Percentiles rank a stretch among this genome's conserved stretches.
These are phyloP conservation scores for Tetropium fuscum DNA, from an alignment of 2,888 invertebrate species.

Conservation along the genomic window DNA sequence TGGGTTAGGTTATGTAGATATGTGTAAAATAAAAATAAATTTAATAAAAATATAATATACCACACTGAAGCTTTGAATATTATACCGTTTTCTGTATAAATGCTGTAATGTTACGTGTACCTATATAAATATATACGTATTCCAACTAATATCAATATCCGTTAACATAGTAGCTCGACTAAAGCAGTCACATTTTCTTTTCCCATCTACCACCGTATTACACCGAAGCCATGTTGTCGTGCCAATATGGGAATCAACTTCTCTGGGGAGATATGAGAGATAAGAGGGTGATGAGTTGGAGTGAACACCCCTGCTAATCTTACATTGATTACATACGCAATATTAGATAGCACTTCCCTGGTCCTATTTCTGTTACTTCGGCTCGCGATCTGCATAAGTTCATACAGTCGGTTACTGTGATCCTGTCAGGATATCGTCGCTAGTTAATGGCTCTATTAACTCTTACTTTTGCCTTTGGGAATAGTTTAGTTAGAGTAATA, in stretches of 20 bases:
- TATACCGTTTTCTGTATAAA: too few relatives aligned
- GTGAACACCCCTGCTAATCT: conserved; percentile 64
- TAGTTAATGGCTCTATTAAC: conserved; percentile 48
- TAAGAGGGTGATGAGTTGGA: conserved; percentile 60
- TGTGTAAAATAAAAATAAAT: too few relatives aligned
- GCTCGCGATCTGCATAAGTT: conserved; percentile 43
- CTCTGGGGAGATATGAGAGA: conserved; percentile 61
- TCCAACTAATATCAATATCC: conserved; percentile 60
- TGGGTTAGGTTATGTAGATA: too few relatives aligned
- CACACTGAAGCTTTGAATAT: too few relatives aligned
- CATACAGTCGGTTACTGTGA: conserved; percentile 31
- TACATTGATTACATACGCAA: conserved; percentile 65
- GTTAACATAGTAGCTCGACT: conserved; percentile 51
- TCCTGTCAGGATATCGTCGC: conserved; percentile 43
- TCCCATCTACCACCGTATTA: conserved; percentile 39
- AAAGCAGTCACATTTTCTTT: conserved; percentile 49
- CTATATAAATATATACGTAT: conserved; percentile 43
- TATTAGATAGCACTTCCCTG: conserved; percentile 64
- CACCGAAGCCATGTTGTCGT: conserved; percentile 39
- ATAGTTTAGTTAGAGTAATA: conserved; percentile 43
- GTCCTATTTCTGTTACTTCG: conserved; percentile 29
- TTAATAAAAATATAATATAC: too few relatives aligned
- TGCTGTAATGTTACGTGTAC: too few relatives aligned
- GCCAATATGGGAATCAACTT: conserved; percentile 48
- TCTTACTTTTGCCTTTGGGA: conserved; percentile 43